A percentile compares a stretch with the other conserved stretches of the same genome.
phyloP scores from a whole-genome alignment of 2,888 invertebrate genomes.

The Drosophila colorata region DNA sequence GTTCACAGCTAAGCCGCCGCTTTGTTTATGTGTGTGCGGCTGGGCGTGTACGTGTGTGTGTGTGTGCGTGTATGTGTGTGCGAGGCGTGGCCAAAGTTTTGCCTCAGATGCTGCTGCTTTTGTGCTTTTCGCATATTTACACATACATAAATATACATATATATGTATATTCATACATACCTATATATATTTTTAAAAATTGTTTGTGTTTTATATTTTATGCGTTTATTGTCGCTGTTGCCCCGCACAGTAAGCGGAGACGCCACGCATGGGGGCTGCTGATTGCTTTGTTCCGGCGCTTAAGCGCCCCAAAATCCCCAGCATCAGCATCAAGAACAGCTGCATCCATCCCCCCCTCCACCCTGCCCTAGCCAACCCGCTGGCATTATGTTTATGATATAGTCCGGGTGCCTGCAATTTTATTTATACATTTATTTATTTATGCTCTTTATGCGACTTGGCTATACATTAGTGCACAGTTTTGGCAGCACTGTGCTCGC shows the following conservation, averaged over 20 bases:
- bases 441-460: constrained; percentile 32
- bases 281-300: constrained; percentile 79
- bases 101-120: constrained; percentile 38
- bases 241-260: constrained; percentile 20
- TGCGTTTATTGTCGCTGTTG: constrained; percentile 42
- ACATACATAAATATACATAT: constrained; percentile 10
- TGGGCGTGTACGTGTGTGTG: constrained; percentile 19
- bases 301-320: constrained; percentile 57
- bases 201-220: constrained; percentile 51
- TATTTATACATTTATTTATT: constrained; percentile 52
- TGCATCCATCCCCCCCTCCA: not conserved
- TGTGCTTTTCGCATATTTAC: constrained; percentile 36
- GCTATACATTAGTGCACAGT: constrained; percentile 53
- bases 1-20: constrained; percentile 67
- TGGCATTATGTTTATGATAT: constrained; percentile 56
- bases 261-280: constrained; percentile 66
- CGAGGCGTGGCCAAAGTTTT: constrained; percentile 58
- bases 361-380: not conserved
- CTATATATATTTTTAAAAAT: constrained; percentile 34
- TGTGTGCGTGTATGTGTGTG: constrained; percentile 2
- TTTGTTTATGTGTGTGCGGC: constrained; percentile 57
- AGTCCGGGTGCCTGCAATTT: constrained; percentile 43
- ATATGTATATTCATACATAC: constrained; percentile 20
- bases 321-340: constrained; percentile 23
- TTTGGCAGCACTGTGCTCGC: constrained; percentile 34